Evolutionary conservation across 2,113 vertebrate genomes (phyloP), one percentile per base, ranked within the genome.

Genomic region (Electrona antarctica): DNA sequence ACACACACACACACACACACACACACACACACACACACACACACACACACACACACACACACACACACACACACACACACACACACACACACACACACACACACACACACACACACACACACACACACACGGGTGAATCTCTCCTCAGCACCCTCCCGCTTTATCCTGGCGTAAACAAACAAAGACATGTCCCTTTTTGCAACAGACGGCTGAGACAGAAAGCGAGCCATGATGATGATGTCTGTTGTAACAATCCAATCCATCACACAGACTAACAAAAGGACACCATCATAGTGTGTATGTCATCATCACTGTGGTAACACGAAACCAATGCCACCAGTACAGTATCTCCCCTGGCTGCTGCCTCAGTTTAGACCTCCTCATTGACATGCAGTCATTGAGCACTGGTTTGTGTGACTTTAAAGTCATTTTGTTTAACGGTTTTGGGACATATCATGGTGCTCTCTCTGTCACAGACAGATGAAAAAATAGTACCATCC

Each of bases 231-330:
- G 13, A 8, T 59, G 8, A 55, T n/a, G 13, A 8, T 59, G 8
- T 59, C 5, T 14, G 7, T 8, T 9, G 2, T 29, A 10, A 59
- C 57, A 59, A 8, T 8, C 21, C 15, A 10, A 8, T 8, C 57
- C 15, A 10, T n/a, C 57, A 59, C 9, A 28, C 13, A n/a, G 3
- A 12, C 51, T 54, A 3, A n/a, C 33, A n/a, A 66, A 41, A 41
- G 33, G 46, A 56, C 54, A 58, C 62, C 78, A 70, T 70, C 74
- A 57, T 68, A 59, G 71, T 59, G 59, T 71, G 63, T 41, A 41
- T 41, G 33, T 41, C 33, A 41, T 51, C 61, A 60, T 74, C 41
- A 2, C 76, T 54, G 45, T 77, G 56, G 70, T 67, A 81, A 77
- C 78, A 55, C 15, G 5, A 12, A 54, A 54, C 48, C 63, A 67